Evolutionary conservation across 1,140 invertebrate species (phyloP), one percentile per base, ranked within the genome.

Genomic region (Caerostris extrusa): DNA sequence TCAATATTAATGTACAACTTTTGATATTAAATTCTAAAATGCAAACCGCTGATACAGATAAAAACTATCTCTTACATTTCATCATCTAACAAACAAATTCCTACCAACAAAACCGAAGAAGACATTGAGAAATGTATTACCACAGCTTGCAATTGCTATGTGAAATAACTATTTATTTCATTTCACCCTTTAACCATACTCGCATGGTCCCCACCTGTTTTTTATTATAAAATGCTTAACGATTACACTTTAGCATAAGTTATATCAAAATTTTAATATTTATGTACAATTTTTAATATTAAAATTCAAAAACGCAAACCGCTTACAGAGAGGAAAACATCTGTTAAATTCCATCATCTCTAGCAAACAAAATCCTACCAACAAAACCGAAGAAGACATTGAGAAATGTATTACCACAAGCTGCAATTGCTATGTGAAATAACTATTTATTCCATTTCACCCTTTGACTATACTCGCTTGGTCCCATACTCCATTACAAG

Each of bases 401-500:
- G 50, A 34, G 34, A 77, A 77, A 77, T 77, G 71, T 12, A 77
- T 77, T 77, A 77, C 71, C 71, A 7, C 71, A 12, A 10, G 8
- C 7, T 34, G 34, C 71, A 50, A 77, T 77, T 77, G 71, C 34
- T 50, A 77, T 12, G 71, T 77, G 71, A 77, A 77, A 77, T 77
- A 77, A 77, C 71, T 77, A 77, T 77, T 67, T 67, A 67, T 67
- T 77, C 10, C 55, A n/a, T 56, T 56, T 83, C 17, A 57, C 82
- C 82, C 82, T 14, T n/a, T 12, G 87, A 61, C 12, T 34, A 58
- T 58, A 87, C 64, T 64, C 58, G 34, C 60, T 5, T 55, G 85
- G 85, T n/a, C 90, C 55, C 58, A 19, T 50, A 81, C 90, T 86
- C 61, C 82, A 85, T 92, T 85, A 85, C 53, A 56, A 17, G 69